Evolutionary conservation across 2,113 vertebrate species (phyloP), one percentile per base, ranked within the genome.

Genomic region (Prietella phreatophila): DNA sequence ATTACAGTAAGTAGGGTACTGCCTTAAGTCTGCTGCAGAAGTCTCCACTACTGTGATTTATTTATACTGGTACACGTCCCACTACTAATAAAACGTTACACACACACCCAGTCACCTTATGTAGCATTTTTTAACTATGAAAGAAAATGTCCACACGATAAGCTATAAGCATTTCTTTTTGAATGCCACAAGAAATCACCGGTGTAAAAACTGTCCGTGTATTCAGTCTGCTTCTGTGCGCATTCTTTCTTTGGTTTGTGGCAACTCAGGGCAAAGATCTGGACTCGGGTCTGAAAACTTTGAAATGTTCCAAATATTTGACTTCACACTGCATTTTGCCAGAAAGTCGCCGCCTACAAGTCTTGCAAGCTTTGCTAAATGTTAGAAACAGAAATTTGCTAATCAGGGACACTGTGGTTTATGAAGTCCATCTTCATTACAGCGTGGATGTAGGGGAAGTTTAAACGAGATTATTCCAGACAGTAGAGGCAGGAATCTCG

Each of bases 181-280:
- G 13, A 33, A 69, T 19, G 67, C 30, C 30, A 71, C 6, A 33
- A 19, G 15, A 36, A 71, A 14, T 65, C 27, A 65, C 63, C 27
- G 14, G 42, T 47, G 42, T 47, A 50, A 10, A 65, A 69, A 71
- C 17, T 2, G 2, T 6, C 63, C n/a, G 5, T 20, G 67, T 17
- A 71, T 36, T 36, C 36, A 1, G 22, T 75, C 20, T 42, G 6
- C 13, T 36, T 55, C 58, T 67, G 42, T 65, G 19, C 39, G 67
- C 25, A 71, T 84, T 84, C 47, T 73, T 71, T 55, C 8, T 30
- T 22, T 19, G 83, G 50, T 13, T 56, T 55, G 65, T 33, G 65
- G 83, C 65, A 84, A 84, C 50, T 71, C 50, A 3, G 27, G n/a
- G 47, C 83, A 84, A 84, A 33, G 25, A 47, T 25, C 71, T 42